Base-by-base conservation (phyloP, 2,113 vertebrate genomes). In the Apeltes quadracus region DNA sequence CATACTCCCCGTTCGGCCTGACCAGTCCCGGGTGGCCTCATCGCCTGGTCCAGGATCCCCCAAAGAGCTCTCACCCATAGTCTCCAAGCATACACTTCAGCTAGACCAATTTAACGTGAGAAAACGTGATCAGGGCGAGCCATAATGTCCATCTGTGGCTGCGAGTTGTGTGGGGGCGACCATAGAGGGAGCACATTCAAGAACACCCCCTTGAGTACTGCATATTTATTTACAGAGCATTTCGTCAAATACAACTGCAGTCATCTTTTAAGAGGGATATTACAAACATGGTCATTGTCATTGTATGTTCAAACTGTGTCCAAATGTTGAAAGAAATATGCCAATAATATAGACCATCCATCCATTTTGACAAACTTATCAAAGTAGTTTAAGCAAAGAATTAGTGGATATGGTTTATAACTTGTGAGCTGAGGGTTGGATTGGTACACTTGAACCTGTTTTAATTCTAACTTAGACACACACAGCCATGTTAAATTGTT, bases 71-170 rank as follows among this genome's bases (percentile, higher is more conserved):
- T 81, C 79, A 68, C 78, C 77, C 86, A 14, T 80, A 56, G 66
- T 81, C 79, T 87, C 77, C 11, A 68, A 75, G 77, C 56, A 12
- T 76, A 75, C 84, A 75, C 75, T 88, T 84, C 77, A 74, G 65
- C 82, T 69, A 88, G 76, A 88, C 87, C 89, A 88, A 90, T 90
- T 90, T 88, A 90, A 90, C 77, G 87, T 90, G 89, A 90, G 89
- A 90, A 90, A 88, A 84, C 50, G 29, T 75, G 79, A 87, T 79
- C 76, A 87, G 83, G 81, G 79, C 58, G 66, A 85, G 72, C 32
- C n/a, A 56, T 72, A 41, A 13, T 71, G 87, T 88, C 89, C 89
- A 90, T 90, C 87, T 90, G 89, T 87, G 85, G 53, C 75, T 83
- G 62, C 44, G 73, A 32, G 80, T 50, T 13, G 2, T 61, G 82